A percentile compares a stretch with the other conserved stretches of the same genome.
Conservation (phyloP, 2,888 invertebrate species). For the Nowickia ferox region DNA sequence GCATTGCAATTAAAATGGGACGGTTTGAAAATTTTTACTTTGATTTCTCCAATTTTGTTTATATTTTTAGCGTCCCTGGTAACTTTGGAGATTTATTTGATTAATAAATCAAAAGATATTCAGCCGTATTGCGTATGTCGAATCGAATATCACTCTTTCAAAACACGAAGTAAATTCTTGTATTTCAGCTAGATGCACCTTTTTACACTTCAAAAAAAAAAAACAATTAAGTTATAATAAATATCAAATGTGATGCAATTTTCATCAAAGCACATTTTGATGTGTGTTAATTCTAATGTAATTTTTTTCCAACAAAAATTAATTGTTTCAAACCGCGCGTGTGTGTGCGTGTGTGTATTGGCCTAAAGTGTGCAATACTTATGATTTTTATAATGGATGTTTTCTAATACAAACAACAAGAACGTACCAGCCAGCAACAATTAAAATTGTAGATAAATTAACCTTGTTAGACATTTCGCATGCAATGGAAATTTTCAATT, state of each 20-base stretch:
- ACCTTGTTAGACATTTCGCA: slow-evolving; percentile 72
- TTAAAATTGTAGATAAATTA: slow-evolving; percentile 72
- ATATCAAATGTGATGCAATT: slow-evolving; percentile 33
- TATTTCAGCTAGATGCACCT: background rate
- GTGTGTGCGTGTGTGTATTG: background rate
- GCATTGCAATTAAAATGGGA: too few relatives aligned
- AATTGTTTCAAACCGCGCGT: slow-evolving; percentile 28
- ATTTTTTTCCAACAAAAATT: slow-evolving; percentile 15
- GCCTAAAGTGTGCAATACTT: slow-evolving; percentile 32
- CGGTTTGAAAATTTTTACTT: too few relatives aligned
- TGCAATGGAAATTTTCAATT: slow-evolving; percentile 72
- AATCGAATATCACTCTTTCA: background rate
- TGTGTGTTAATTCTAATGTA: slow-evolving; percentile 50
- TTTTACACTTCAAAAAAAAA: background rate
- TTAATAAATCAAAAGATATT: too few relatives aligned
- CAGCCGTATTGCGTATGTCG: too few relatives aligned
- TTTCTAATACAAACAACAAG: slow-evolving; percentile 48
- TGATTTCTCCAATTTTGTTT: too few relatives aligned
- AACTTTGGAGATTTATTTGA: too few relatives aligned
- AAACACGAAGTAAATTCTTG: background rate
- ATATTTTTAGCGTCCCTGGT: too few relatives aligned
- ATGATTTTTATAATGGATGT: slow-evolving; percentile 45
- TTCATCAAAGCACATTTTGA: slow-evolving; percentile 20
- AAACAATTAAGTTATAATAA: background rate
- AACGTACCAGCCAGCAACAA: slow-evolving; percentile 58